Evolutionary conservation across 2,888 invertebrate species (phyloP), one percentile per base, ranked within the genome.

Genomic region (Coelopa pilipes): DNA sequence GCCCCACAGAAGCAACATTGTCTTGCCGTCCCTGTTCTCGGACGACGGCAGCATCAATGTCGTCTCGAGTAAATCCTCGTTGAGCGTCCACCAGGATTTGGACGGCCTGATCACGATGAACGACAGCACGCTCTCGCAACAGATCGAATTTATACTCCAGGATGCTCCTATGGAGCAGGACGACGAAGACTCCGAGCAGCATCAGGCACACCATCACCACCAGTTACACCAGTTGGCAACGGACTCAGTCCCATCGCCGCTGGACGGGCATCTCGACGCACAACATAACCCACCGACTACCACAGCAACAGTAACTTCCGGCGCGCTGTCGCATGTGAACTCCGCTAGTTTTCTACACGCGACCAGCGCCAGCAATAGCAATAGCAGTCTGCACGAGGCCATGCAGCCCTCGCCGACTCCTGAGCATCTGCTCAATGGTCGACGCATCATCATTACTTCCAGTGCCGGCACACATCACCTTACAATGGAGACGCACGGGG

Each of bases 91-190:
- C n/a, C 71, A 83, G 78, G 87, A 87, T 76, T 80, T 86, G 79
- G 87, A 87, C 76, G 84, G 83, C 75, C 80, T 87, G 74, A 86
- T 85, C 79, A 83, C 87, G 79, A 85, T 87, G 80, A 86, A 85
- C 77, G 87, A 87, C 81, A 86, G 81, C 79, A 85, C 87, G 78
- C 80, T 87, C 79, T 87, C 87, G 78, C 87, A 87, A 84, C 87
- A 87, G 84, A 87, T 87, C 85, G 87, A 87, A 86, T 87, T 87
- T 85, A 87, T 87, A 77, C 81, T 87, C 76, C 87, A 87, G 79
- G 87, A 87, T 80, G 85, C 87, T 82, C 86, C 86, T 77, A 85
- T 86, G 86, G 86, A 85, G 80, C 84, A 84, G 76, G 85, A 84
- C 60, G 77, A 77, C 47, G 79, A 79, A 55, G 82, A 82, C 45